phyloP scores from a whole-genome alignment of 2,113 vertebrate genomes.

The Phaethon lepturus region DNA sequence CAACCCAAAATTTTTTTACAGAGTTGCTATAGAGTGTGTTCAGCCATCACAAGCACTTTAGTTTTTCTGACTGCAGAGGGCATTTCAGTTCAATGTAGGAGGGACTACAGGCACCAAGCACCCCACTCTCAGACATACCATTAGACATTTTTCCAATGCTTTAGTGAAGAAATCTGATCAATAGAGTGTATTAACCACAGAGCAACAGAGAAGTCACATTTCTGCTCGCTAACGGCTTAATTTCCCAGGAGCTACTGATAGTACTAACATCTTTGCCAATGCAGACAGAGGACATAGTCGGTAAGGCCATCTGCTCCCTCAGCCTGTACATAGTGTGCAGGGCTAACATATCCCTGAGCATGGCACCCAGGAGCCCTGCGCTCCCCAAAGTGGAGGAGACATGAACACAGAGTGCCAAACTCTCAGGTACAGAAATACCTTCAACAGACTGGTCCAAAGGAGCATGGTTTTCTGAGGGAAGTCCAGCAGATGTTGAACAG shows the following conservation, averaged over 20 bases:
- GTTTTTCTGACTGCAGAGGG: slow-evolving; percentile 10
- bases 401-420: neutral
- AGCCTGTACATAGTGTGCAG: neutral
- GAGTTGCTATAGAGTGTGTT: neutral
- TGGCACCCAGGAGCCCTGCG: neutral
- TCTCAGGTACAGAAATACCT: neutral
- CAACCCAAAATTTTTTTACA: neutral
- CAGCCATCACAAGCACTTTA: neutral
- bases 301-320: neutral
- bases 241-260: slow-evolving; percentile 6
- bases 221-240: neutral
- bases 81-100: slow-evolving; percentile 44
- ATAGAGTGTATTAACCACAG: slow-evolving; percentile 1
- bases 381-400: neutral
- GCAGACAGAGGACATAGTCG: neutral
- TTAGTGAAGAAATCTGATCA: slow-evolving; percentile 33
- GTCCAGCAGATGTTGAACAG: neutral
- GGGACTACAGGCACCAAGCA: neutral
- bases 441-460: neutral
- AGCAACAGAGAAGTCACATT: neutral
- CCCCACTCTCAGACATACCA: neutral
- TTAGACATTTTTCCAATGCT: slow-evolving; percentile 20
- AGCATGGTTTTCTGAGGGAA: neutral
- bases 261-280: neutral
- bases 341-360: neutral